Evolutionary conservation across 2,113 vertebrate species (phyloP), one percentile per base, ranked within the genome.

Genomic region (Sebastes fasciatus): DNA sequence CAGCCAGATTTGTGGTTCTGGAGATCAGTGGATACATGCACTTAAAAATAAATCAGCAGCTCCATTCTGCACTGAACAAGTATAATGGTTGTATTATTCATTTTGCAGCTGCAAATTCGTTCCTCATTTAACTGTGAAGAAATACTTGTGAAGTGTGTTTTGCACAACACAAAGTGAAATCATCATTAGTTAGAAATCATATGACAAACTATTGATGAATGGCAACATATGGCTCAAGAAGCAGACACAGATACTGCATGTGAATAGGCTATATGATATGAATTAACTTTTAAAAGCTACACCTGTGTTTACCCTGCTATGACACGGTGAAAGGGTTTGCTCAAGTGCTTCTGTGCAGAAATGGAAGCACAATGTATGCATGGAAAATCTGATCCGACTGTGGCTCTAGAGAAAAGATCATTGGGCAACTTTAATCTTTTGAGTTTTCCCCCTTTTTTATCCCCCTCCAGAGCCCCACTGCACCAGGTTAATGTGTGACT

Each of bases 401-500:
- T 34, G 34, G 34, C 34, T 34, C 34, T 34, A 34, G 34, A 34
- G 34, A 34, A 34, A 34, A 43, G 43, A 4, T 45, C 21, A 11
- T 57, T 7, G 5, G 19, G 1, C 17, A 61, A 40, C 8, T 0
- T 46, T 8, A 23, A n/a, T 8, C 23, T 61, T 62, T 62, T 4
- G 14, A 4, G 8, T 60, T 2, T 8, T 3, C 13, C 6, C 2
- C 5, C 42, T 23, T 26, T 3, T 4, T 63, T 16, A 51, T 48
- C 13, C 10, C 0, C 16, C 60, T 40, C 5, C 17, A 1, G 26
- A n/a, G 5, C 19, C 21, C 42, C 21, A 16, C 61, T 80, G 51
- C 51, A 49, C 12, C 14, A 14, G 58, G 52, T 42, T n/a, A 66
- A 66, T 61, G 11, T 61, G 46, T 81, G 63, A 65, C 45, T 6